A percentile compares a stretch with the other conserved stretches of the same genome.
phyloP scores from a whole-genome alignment of 92 coral and sea anemone genomes.

The Desmophyllum pertusum region DNA sequence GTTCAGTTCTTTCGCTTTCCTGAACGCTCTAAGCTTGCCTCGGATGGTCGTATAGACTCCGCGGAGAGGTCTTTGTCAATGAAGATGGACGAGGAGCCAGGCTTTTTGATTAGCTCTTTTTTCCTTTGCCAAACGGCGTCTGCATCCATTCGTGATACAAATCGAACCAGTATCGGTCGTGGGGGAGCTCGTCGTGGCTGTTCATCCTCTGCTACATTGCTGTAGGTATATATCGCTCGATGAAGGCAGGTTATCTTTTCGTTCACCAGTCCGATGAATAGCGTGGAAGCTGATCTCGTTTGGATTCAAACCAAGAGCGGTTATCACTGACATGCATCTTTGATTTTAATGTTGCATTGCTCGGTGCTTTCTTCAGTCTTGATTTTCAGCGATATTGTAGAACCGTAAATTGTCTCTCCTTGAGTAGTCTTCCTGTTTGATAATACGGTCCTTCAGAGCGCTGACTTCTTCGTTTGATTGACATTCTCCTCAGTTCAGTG shows the following conservation, averaged over 20 bases:
- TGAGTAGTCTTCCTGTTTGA: conserved; percentile 1
- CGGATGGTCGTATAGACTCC: background rate
- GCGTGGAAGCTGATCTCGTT: background rate
- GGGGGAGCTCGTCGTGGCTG: background rate
- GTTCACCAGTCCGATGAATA: background rate
- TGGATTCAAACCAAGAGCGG: background rate
- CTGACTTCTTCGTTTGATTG: background rate
- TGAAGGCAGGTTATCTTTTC: background rate
- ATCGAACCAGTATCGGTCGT: background rate
- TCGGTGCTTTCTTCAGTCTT: background rate
- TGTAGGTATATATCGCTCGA: background rate
- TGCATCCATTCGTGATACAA: background rate
- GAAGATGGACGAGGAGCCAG: background rate
- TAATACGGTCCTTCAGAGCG: background rate
- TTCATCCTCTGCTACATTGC: background rate
- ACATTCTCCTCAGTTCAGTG: background rate
- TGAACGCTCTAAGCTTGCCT: conserved; percentile 3
- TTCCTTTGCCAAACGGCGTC: background rate
- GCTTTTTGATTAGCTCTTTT: background rate
- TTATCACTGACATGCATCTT: background rate
- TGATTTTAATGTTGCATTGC: background rate
- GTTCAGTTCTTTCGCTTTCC: too few species aligned
- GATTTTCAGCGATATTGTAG: conserved; percentile 6
- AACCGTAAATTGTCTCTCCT: conserved; percentile 4
- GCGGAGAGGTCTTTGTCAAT: background rate